Percentiles rank a stretch among this genome's conserved stretches.
phyloP scores from a whole-genome alignment of 2,888 invertebrate genomes.

The Parelbella ahira region DNA sequence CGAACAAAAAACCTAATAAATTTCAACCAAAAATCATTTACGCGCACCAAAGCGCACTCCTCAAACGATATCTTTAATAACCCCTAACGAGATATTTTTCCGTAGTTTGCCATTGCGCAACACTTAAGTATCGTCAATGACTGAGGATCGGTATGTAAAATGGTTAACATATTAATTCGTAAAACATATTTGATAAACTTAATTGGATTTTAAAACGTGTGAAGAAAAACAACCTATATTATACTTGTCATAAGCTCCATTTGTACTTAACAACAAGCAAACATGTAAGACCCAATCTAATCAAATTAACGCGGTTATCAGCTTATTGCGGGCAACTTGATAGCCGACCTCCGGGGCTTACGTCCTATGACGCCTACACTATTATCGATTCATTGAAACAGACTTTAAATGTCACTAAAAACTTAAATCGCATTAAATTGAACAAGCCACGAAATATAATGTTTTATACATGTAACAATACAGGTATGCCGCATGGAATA shows the following conservation, averaged over 20 bases:
- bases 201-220: conserved; percentile 3
- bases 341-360: conserved; percentile 23
- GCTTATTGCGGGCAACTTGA: conserved; percentile 21
- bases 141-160: too few species aligned
- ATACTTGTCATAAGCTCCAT: too few species aligned
- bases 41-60: too few species aligned
- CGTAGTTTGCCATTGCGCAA: conserved; percentile 9
- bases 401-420: conserved; percentile 5
- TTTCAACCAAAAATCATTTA: too few species aligned
- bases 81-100: conserved; percentile 1
- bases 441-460: conserved; percentile 3
- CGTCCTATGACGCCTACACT: conserved; percentile 19
- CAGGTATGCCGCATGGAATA: neutral
- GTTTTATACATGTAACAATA: too few species aligned
- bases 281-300: conserved; percentile 18
- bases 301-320: conserved; percentile 22
- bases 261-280: too few species aligned
- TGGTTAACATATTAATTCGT: too few species aligned
- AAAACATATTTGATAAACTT: too few species aligned
- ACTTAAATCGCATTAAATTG: conserved; percentile 6
- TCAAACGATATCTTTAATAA: too few species aligned
- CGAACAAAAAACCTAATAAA: too few species aligned
- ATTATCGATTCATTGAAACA: conserved; percentile 25
- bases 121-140: too few species aligned
- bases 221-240: too few species aligned